Percentiles rank a stretch among this genome's conserved stretches.
These are phyloP conservation scores for Anguilla anguilla DNA, from an alignment of 2,797 vertebrate genomes.

Conservation along the genomic window DNA sequence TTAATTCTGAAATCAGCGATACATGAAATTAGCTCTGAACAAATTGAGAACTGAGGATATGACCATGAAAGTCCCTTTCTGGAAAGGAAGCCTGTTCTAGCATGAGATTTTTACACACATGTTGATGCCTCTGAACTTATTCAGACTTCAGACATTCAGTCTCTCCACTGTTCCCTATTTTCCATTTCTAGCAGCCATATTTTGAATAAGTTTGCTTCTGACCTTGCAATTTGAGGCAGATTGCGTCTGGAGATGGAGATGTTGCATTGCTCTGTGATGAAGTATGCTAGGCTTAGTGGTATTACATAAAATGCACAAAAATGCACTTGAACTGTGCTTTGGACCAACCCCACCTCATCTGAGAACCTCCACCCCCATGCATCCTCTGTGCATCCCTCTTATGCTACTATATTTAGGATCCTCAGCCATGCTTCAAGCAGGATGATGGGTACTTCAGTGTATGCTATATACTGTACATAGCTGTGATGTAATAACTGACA, in stretches of 20 bases:
- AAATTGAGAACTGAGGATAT: not conserved
- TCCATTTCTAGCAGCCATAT: not conserved
- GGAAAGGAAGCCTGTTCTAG: constrained; percentile 21
- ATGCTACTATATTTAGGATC: constrained; percentile 2
- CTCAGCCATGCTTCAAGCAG: constrained; percentile 20
- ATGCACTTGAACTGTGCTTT: not conserved
- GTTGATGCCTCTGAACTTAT: not conserved
- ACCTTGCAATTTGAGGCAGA: not conserved
- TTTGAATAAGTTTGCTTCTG: not conserved
- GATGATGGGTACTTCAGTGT: constrained; percentile 22
- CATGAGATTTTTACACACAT: constrained; percentile 23
- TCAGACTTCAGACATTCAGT: no score
- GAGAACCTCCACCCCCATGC: constrained; percentile 9
- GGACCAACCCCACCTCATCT: not conserved
- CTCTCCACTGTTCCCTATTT: not conserved
- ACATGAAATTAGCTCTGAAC: not conserved
- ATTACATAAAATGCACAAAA: not conserved
- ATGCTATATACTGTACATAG: constrained; percentile 15
- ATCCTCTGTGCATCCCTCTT: not conserved
- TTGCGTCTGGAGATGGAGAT: not conserved
- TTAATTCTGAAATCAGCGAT: not conserved
- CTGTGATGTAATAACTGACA: constrained; percentile 31
- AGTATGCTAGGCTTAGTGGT: not conserved
- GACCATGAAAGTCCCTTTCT: not conserved
- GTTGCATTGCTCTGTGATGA: not conserved